Evolutionary conservation across 2,888 invertebrate species (phyloP).

Genomic region (Melipona beecheii): DNA sequence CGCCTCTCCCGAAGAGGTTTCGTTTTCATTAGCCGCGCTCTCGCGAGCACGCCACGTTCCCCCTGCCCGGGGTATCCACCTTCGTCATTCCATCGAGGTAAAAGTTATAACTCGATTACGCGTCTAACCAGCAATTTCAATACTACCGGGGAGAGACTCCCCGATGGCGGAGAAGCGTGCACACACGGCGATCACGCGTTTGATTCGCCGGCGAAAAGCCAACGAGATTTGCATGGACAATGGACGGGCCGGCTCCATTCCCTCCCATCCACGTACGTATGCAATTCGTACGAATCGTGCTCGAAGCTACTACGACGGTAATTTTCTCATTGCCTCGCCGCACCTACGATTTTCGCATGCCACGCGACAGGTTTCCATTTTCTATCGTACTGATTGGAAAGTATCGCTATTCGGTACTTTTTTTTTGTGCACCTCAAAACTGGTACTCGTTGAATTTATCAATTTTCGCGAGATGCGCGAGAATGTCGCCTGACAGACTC

Average conservation of each 20-base stretch:
- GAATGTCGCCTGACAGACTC: not conserved
- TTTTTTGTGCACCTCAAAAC: too few species aligned
- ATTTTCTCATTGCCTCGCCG: constrained; percentile 35
- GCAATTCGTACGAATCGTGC: constrained; percentile 76
- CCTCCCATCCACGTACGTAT: constrained; percentile 69
- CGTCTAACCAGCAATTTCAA: constrained; percentile 82
- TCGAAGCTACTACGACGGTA: constrained; percentile 77
- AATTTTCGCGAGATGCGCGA: too few species aligned
- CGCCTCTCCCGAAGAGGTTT: constrained; percentile 49
- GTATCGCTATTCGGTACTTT: too few species aligned
- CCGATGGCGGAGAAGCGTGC: constrained; percentile 32
- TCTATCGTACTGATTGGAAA: not conserved
- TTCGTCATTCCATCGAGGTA: constrained; percentile 75
- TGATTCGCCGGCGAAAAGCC: constrained; percentile 72
- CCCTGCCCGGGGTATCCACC: constrained; percentile 63
- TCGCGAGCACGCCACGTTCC: constrained; percentile 21
- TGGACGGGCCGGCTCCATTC: constrained; percentile 67
- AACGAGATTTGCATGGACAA: constrained; percentile 71
- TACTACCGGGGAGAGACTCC: constrained; percentile 80
- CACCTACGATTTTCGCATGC: constrained; percentile 2
- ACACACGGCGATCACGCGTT: constrained; percentile 67
- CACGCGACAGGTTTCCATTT: not conserved
- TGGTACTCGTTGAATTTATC: too few species aligned
- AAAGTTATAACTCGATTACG: constrained; percentile 83
- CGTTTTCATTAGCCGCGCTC: constrained; percentile 68